Evolutionary conservation across 1,140 invertebrate species (phyloP).

Genomic region (Lasaia peninsularis): DNA sequence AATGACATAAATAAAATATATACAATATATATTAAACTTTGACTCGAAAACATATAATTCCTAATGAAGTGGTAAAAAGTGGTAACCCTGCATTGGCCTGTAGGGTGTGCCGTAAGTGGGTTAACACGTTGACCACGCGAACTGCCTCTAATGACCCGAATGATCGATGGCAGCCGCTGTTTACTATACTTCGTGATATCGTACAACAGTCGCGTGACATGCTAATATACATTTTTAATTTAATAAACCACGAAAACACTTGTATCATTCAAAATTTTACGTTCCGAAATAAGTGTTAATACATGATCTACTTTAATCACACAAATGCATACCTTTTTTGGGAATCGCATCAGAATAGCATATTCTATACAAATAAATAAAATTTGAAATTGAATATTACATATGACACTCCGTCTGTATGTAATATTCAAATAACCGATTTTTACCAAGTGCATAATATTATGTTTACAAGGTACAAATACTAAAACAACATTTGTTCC

Average conservation of each 20-base stretch:
- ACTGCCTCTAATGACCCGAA: slow-evolving; percentile 15
- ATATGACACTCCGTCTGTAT: too few relatives aligned
- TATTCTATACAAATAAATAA: too few relatives aligned
- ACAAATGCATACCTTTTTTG: too few relatives aligned
- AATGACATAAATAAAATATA: too few relatives aligned
- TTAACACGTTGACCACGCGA: slow-evolving; percentile 19
- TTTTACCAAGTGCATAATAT: too few relatives aligned
- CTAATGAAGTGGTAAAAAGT: neutral
- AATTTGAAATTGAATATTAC: too few relatives aligned
- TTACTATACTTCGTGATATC: neutral
- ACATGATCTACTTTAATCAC: too few relatives aligned
- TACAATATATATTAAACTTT: too few relatives aligned
- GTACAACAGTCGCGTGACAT: neutral
- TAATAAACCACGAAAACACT: neutral
- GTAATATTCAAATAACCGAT: too few relatives aligned
- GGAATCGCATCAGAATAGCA: too few relatives aligned
- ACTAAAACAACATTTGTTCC: too few relatives aligned
- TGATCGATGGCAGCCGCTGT: slow-evolving; percentile 17
- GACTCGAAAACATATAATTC: neutral
- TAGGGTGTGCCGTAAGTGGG: slow-evolving; percentile 20
- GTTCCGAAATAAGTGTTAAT: neutral
- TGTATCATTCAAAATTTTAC: neutral
- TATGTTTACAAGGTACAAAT: too few relatives aligned
- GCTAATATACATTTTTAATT: neutral
- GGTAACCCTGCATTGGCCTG: neutral